phyloP scores from a whole-genome alignment of 2,888 invertebrate genomes.

The Cantharis nigra region DNA sequence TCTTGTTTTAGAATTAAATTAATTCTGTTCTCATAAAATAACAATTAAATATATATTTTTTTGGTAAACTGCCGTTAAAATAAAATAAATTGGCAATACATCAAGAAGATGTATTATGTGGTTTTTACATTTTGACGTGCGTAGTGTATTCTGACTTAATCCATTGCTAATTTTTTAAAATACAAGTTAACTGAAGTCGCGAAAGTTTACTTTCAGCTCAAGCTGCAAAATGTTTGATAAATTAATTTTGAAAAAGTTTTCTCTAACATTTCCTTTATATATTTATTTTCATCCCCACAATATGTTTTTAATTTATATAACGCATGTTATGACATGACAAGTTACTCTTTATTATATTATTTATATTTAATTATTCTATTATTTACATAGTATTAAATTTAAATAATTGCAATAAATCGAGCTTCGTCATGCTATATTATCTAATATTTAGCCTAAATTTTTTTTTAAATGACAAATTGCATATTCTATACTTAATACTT shows the following conservation, averaged over 20 bases:
- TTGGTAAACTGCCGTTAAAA: background rate
- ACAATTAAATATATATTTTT: background rate
- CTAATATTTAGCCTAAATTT: background rate
- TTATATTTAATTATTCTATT: background rate
- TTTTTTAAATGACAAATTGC: background rate
- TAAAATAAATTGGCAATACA: background rate
- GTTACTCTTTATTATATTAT: too few relatives aligned
- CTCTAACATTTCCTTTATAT: background rate
- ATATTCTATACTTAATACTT: background rate
- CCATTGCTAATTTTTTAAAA: background rate
- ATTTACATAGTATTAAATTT: background rate
- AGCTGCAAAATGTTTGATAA: background rate
- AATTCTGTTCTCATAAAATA: background rate
- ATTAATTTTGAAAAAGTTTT: background rate
- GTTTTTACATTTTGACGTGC: background rate
- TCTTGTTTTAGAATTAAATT: background rate
- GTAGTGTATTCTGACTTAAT: background rate
- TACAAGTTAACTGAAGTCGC: background rate
- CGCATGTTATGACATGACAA: background rate
- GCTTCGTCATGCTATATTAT: too few relatives aligned
- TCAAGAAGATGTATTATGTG: background rate
- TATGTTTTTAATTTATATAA: background rate
- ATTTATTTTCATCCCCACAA: too few relatives aligned
- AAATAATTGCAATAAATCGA: background rate
- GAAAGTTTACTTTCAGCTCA: background rate